phyloP scores from a whole-genome alignment of 2,797 vertebrate species.

The Ataeniobius toweri region DNA sequence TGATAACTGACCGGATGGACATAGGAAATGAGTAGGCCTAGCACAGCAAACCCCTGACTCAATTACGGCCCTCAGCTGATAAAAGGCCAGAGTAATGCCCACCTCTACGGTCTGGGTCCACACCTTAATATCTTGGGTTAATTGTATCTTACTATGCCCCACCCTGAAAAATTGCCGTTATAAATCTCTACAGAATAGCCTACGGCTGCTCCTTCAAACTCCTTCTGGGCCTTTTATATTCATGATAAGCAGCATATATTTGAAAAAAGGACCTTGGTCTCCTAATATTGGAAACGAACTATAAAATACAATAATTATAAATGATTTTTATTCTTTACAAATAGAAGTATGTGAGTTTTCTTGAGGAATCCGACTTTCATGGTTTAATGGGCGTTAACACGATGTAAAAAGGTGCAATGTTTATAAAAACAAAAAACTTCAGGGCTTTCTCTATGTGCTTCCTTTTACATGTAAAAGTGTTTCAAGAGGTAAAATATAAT shows the following conservation, averaged over 20 bases:
- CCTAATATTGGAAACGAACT: constrained; percentile 24
- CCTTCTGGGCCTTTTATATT: background rate
- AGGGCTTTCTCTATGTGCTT: constrained; percentile 35
- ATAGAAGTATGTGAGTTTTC: constrained; percentile 2
- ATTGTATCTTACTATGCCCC: background rate
- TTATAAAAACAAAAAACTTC: constrained; percentile 29
- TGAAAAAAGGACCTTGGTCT: background rate
- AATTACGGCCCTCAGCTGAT: background rate
- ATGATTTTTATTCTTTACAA: constrained; percentile 33
- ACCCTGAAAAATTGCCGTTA: background rate
- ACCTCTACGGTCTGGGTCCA: background rate
- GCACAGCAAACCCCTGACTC: background rate
- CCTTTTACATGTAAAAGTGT: constrained; percentile 41
- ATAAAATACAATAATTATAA: constrained; percentile 31
- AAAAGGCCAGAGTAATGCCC: background rate
- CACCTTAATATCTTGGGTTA: background rate
- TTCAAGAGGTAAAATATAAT: constrained; percentile 28
- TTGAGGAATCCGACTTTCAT: constrained; percentile 22
- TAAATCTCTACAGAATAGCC: background rate
- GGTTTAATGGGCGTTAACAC: background rate
- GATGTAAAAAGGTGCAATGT: background rate
- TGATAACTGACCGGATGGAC: background rate
- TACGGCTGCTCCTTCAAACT: background rate
- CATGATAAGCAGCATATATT: background rate
- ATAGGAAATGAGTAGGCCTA: background rate